Conservation (phyloP, 2,888 invertebrate genomes). For the Agapetus fuscipes region DNA sequence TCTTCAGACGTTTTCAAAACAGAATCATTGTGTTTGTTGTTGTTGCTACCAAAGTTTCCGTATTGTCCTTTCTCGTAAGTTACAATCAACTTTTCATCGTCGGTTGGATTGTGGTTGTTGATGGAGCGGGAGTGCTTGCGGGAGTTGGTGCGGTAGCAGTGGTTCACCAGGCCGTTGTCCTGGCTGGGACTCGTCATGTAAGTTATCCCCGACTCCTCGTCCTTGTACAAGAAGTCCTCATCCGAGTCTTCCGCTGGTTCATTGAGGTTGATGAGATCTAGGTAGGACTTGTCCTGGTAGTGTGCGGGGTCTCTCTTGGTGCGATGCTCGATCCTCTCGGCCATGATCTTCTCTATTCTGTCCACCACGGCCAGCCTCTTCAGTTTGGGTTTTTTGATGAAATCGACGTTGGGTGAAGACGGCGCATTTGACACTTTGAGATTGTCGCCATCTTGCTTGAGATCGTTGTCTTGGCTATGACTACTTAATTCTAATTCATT, state of each 20-base stretch:
- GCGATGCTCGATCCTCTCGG: constrained; percentile 30
- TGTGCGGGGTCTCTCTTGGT: constrained; percentile 2
- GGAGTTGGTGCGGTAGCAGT: not conserved
- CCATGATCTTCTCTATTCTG: constrained; percentile 33
- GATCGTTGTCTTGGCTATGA: no score
- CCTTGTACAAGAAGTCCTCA: constrained; percentile 32
- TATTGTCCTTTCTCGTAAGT: constrained; percentile 40
- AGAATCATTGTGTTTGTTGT: constrained; percentile 21
- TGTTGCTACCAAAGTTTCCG: constrained; percentile 32
- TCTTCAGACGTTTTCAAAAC: constrained; percentile 6
- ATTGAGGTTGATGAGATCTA: no score
- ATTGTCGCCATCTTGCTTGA: no score
- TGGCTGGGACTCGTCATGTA: constrained; percentile 6
- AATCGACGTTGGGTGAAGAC: no score
- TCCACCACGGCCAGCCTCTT: constrained; percentile 33
- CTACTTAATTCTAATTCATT: no score
- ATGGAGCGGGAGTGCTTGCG: not conserved
- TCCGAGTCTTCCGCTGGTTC: constrained; percentile 15
- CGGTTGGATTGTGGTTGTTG: not conserved
- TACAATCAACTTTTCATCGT: constrained; percentile 32
- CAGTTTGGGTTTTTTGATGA: constrained; percentile 38
- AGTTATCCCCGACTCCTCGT: constrained; percentile 7
- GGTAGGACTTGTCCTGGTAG: no score
- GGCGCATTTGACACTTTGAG: no score
- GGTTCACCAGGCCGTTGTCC: not conserved